Evolutionary conservation across 2,888 invertebrate species (phyloP).

Genomic region (Busseola fusca): DNA sequence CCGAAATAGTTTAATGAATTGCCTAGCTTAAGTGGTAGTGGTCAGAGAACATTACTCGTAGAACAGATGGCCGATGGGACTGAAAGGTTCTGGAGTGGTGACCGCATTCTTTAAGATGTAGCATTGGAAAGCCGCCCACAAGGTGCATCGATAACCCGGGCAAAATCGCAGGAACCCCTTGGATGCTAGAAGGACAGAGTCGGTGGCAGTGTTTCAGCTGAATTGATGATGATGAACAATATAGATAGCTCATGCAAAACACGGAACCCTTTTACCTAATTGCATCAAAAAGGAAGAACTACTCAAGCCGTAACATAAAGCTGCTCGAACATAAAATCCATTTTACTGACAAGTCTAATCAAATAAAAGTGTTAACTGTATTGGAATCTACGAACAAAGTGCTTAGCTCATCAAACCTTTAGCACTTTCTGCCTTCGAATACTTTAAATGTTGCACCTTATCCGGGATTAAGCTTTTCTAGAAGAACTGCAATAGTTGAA

Average conservation of each 20-base stretch:
- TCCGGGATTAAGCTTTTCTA: slow-evolving; percentile 22
- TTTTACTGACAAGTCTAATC: slow-evolving; percentile 34
- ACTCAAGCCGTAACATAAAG: slow-evolving; percentile 20
- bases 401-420: slow-evolving; percentile 42
- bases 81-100: background rate
- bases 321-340: slow-evolving; percentile 24
- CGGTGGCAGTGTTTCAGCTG: background rate
- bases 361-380: slow-evolving; percentile 48
- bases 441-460: slow-evolving; percentile 41
- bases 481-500: slow-evolving; percentile 9
- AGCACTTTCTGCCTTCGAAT: slow-evolving; percentile 37
- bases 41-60: background rate
- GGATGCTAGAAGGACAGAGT: background rate
- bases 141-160: background rate
- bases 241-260: background rate
- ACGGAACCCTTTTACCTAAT: background rate
- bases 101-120: background rate
- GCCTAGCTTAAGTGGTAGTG: background rate
- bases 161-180: background rate
- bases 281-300: slow-evolving; percentile 11
- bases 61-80: background rate
- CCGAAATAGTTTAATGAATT: background rate
- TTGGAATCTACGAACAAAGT: slow-evolving; percentile 48
- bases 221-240: background rate
- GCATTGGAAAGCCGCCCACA: background rate